Evolutionary conservation across 2,797 vertebrate species (phyloP).

Genomic region (Pangasius macronema): DNA sequence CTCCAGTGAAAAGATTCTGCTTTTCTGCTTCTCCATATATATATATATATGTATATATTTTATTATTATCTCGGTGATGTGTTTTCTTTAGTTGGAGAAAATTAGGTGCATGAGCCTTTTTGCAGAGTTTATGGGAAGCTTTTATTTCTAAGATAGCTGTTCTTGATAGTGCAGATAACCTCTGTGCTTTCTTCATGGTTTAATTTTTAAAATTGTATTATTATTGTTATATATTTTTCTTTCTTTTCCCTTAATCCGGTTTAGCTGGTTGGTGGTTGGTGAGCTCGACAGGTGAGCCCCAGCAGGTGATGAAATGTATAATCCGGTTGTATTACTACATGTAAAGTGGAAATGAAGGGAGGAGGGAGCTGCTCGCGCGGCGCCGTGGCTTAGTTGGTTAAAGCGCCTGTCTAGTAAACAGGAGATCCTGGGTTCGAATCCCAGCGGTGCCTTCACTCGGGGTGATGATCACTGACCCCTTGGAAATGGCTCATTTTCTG

Average conservation of each 20-base stretch:
- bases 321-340: no score
- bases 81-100: no score
- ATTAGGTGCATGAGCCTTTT: neutral
- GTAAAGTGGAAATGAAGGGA: no score
- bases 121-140: neutral
- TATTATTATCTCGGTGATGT: no score
- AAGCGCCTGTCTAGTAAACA: slow-evolving; percentile 14
- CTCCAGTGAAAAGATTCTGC: neutral
- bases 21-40: neutral
- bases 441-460: neutral
- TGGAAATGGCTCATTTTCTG: neutral
- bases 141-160: neutral
- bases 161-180: neutral
- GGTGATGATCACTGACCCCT: neutral
- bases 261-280: neutral
- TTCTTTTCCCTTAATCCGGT: neutral
- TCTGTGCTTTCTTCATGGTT: neutral
- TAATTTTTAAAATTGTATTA: neutral
- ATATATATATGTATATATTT: no score
- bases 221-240: neutral
- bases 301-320: no score
- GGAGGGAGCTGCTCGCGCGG: accelerated
- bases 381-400: slow-evolving; percentile 15
- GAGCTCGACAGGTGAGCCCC: neutral
- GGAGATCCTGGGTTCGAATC: slow-evolving; percentile 23